Conservation (phyloP, 1,140 invertebrate genomes). For the Dermatophagoides farinae region DNA sequence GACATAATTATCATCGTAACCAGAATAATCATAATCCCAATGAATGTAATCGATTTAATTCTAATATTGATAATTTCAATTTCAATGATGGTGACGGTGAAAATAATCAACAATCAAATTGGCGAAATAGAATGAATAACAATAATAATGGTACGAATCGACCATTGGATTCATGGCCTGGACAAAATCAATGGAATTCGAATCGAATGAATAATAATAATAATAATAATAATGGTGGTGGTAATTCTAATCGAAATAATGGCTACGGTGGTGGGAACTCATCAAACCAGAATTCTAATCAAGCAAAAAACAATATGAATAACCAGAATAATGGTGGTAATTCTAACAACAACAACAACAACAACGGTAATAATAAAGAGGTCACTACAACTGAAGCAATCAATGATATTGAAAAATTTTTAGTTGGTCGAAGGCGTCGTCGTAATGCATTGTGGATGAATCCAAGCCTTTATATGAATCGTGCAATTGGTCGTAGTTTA, state of each 20-base stretch:
- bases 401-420: slow-evolving; percentile 1
- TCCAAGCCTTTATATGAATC: background rate
- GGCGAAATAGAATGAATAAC: background rate
- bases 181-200: background rate
- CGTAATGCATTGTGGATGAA: slow-evolving; percentile 4
- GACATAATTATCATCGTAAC: too few relatives aligned
- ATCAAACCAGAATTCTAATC: too few relatives aligned
- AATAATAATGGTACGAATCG: background rate
- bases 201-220: background rate
- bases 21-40: too few relatives aligned
- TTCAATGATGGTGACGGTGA: too few relatives aligned
- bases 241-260: background rate
- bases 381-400: background rate
- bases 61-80: too few relatives aligned
- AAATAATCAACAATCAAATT: background rate
- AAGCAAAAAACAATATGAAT: background rate
- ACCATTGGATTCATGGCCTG: background rate
- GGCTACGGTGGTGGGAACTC: background rate
- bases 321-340: background rate
- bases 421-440: background rate
- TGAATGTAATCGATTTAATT: too few relatives aligned
- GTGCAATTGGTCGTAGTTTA: background rate
- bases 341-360: background rate
- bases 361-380: background rate
- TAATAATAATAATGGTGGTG: background rate